Conservation (phyloP, 2,888 invertebrate genomes). For the Agrochola litura region DNA sequence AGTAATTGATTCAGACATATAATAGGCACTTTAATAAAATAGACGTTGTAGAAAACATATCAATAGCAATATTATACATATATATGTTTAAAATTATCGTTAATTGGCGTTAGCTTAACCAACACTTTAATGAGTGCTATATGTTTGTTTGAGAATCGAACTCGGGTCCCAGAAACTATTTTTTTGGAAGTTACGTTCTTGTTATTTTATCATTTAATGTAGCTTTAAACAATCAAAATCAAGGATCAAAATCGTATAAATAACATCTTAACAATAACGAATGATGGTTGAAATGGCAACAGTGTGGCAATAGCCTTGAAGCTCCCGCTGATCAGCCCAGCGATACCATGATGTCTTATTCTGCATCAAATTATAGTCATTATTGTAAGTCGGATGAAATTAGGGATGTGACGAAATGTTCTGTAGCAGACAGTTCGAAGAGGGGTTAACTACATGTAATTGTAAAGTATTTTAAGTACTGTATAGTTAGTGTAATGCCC, state of each 20-base stretch:
- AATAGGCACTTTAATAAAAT: not conserved
- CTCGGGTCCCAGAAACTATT: not conserved
- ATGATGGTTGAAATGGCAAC: not conserved
- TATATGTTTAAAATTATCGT: not conserved
- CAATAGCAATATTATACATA: too few relatives aligned
- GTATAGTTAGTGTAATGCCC: conserved; percentile 7
- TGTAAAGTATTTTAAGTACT: conserved; percentile 32
- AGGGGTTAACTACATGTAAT: conserved; percentile 30
- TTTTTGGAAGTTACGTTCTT: not conserved
- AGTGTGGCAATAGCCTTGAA: conserved; percentile 32
- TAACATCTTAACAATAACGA: conserved; percentile 5
- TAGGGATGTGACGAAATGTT: conserved; percentile 39
- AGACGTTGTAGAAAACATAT: not conserved
- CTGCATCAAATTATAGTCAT: conserved; percentile 52
- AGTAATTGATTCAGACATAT: not conserved
- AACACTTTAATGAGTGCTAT: too few relatives aligned
- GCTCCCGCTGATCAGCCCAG: conserved; percentile 7
- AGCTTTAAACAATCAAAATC: not conserved
- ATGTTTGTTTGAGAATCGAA: not conserved
- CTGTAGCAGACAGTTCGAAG: not conserved
- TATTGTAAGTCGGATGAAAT: conserved; percentile 26
- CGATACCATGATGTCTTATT: conserved; percentile 48
- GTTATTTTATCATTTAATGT: not conserved
- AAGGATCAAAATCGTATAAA: not conserved
- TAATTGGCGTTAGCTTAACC: not conserved